Evolutionary conservation across 2,797 vertebrate genomes (phyloP).

Genomic region (Amblyopsis hoosieri): DNA sequence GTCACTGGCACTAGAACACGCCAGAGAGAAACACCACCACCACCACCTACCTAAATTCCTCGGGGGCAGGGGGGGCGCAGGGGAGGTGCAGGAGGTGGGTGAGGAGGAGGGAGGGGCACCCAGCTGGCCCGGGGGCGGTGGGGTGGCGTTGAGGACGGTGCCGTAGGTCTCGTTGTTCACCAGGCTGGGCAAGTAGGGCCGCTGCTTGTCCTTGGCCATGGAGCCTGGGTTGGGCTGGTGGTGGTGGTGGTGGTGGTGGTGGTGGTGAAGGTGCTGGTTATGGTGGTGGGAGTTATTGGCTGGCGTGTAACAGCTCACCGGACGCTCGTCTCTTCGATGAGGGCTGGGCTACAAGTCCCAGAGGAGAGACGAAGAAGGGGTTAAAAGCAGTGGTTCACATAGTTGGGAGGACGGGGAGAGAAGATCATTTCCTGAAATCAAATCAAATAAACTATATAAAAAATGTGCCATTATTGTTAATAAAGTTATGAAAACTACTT

Average conservation of each 20-base stretch:
- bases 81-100: too few species aligned
- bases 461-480: too few species aligned
- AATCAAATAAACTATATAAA: too few species aligned
- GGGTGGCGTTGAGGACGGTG: conserved; percentile 85
- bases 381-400: background rate
- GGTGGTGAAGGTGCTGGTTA: too few species aligned
- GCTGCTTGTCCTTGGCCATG: conserved; percentile 89
- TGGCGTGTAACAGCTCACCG: conserved; percentile 90
- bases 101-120: conserved; percentile 58
- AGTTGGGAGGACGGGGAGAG: background rate
- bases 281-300: conserved; percentile 77
- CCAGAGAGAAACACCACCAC: background rate
- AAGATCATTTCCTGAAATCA: too few species aligned
- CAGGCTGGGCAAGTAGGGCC: conserved; percentile 87
- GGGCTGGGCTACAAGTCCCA: conserved; percentile 86
- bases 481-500: too few species aligned
- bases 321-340: conserved; percentile 92
- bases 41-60: conserved; percentile 85
- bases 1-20: too few species aligned
- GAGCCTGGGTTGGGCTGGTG: conserved; percentile 71
- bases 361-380: background rate
- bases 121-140: conserved; percentile 63
- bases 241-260: too few species aligned
- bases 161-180: conserved; percentile 98
- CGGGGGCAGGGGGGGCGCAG: conserved; percentile 89